Evolutionary conservation across 2,113 vertebrate species (phyloP), one percentile per base, ranked within the genome.

Genomic region (Periophthalmodon schlosseri): DNA sequence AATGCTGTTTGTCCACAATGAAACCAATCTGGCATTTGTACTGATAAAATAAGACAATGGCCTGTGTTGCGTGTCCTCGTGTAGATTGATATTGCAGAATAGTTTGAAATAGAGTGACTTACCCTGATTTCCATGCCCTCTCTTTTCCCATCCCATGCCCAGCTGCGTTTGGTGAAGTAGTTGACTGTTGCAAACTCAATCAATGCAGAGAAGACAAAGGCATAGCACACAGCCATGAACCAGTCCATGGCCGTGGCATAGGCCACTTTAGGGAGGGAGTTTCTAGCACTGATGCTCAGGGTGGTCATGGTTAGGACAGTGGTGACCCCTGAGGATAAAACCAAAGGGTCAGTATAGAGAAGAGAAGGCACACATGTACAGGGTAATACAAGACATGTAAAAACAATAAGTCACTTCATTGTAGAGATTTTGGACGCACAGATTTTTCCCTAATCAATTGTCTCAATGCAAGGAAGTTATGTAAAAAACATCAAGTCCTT

Each of bases 151-250:
- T 99, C 98, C 98, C 98, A 99, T 70, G 98, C 97, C 97, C 98
- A 99, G 90, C 98, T 99, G 80, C 98, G 94, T 80, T 99, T 99
- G 89, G 98, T 99, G 94, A 99, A 99, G 93, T 99, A 99, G 94
- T 99, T 99, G 90, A 99, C 98, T 0, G 98, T 99, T 72, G 98
- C 98, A 86, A 99, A 99, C 85, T 99, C 98, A 68, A 99, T 99
- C 93, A 99, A 95, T 70, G 98, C 98, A 84, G 98, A 99, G 95
- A 99, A 99, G 89, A 99, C 98, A 88, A 99, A 99, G 90, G 98
- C 97, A 82, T 99, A 99, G 94, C 97, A 99, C 89, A 99, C 98
- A 8, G 98, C 98, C 95, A 99, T 99, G 95, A 99, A 99, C 98
- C 98, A 99, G 94, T 99, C 98, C 98, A 99, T 99, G 92, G 98